Conservation (phyloP, 2,888 invertebrate genomes). For the Hoplodrina blanda region DNA sequence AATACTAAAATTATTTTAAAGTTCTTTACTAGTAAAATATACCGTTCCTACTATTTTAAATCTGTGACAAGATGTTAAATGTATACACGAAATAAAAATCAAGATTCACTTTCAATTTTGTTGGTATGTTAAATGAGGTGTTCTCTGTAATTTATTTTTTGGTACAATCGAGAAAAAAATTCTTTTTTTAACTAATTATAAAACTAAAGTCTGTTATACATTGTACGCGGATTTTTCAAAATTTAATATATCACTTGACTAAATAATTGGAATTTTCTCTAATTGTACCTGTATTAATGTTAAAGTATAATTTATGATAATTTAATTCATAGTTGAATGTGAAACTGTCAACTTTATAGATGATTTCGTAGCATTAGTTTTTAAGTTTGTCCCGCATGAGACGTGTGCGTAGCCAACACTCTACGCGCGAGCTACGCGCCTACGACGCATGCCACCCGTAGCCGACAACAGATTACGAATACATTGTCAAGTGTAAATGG, state of each 20-base stretch:
- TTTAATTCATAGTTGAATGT: conserved; percentile 56
- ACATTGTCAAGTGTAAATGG: conserved; percentile 92
- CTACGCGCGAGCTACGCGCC: conserved; percentile 87
- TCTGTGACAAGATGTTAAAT: conserved; percentile 83
- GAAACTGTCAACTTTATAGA: conserved; percentile 63
- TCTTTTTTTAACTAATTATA: conserved; percentile 54
- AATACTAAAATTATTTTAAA: conserved; percentile 89
- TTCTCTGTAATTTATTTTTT: conserved; percentile 67
- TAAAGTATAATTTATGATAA: conserved; percentile 59
- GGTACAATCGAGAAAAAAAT: conserved; percentile 65
- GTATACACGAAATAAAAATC: conserved; percentile 73
- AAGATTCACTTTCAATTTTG: conserved; percentile 73
- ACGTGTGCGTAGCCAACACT: conserved; percentile 79
- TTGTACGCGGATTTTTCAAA: conserved; percentile 45
- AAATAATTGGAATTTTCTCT: conserved; percentile 50
- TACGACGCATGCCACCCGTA: conserved; percentile 85
- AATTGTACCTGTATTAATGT: conserved; percentile 61
- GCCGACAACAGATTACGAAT: conserved; percentile 90
- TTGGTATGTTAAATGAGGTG: conserved; percentile 70
- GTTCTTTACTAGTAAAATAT: conserved; percentile 90
- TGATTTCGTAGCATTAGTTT: conserved; percentile 80
- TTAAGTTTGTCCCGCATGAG: conserved; percentile 73
- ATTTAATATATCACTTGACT: conserved; percentile 44
- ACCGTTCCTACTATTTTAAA: conserved; percentile 90
- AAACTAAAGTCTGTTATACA: conserved; percentile 50